Evolutionary conservation across 2,113 vertebrate species (phyloP).

Genomic region (Syngnathus typhle): DNA sequence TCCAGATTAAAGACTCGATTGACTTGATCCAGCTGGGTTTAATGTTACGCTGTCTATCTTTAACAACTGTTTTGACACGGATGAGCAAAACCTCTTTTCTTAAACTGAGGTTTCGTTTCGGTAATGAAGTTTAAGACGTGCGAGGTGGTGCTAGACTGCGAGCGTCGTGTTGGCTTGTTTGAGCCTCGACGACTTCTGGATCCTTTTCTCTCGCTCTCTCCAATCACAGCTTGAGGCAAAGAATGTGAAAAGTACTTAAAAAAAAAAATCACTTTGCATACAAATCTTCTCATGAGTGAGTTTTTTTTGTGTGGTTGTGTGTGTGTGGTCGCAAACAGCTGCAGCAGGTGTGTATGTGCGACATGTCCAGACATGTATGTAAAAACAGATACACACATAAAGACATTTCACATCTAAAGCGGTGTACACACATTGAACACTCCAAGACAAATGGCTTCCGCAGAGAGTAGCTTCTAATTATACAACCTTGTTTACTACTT

Average conservation of each 20-base stretch:
- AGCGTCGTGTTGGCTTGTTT: not conserved
- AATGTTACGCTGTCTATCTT: not conserved
- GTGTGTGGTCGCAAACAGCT: not conserved
- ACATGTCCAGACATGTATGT: constrained; percentile 32
- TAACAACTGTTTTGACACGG: not conserved
- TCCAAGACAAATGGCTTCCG: too few species aligned
- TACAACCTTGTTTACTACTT: constrained; percentile 39
- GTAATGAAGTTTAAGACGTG: not conserved
- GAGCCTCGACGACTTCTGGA: not conserved
- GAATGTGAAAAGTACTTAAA: constrained; percentile 16
- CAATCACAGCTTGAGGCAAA: constrained; percentile 13
- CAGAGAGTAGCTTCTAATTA: constrained; percentile 32
- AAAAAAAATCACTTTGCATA: constrained; percentile 29
- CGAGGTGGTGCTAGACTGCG: not conserved
- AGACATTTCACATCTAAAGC: not conserved
- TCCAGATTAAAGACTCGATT: not conserved
- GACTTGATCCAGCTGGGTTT: not conserved
- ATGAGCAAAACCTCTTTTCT: not conserved
- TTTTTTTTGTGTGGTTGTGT: not conserved
- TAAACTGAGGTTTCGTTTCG: not conserved
- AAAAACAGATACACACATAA: not conserved
- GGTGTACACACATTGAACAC: not conserved
- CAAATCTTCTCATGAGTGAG: constrained; percentile 14
- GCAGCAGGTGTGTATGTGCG: constrained; percentile 43
- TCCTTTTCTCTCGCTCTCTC: not conserved